phyloP scores from a whole-genome alignment of 2,113 vertebrate genomes.

The Phrynosoma platyrhinos region DNA sequence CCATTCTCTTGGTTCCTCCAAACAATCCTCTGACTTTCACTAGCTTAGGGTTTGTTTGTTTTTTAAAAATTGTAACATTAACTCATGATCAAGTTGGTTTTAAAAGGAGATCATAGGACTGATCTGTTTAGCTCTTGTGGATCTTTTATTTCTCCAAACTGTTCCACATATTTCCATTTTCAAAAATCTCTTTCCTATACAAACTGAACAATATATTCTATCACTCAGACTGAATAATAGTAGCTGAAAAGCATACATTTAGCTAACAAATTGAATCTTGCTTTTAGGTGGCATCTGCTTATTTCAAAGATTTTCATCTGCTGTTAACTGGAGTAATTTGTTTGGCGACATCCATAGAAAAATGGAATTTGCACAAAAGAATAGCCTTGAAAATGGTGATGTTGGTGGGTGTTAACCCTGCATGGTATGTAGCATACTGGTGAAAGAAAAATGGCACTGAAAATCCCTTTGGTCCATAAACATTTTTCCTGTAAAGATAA shows the following conservation, averaged over 20 bases:
- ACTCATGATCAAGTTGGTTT: background rate
- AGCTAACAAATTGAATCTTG: slow-evolving; percentile 33
- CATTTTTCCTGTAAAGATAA: background rate
- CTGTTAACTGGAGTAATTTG: slow-evolving; percentile 91
- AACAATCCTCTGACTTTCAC: slow-evolving; percentile 15
- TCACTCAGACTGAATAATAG: background rate
- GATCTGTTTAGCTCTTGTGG: too few relatives aligned
- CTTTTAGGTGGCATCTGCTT: slow-evolving; percentile 87
- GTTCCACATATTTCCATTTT: background rate
- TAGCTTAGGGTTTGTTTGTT: background rate
- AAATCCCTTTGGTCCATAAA: slow-evolving; percentile 36
- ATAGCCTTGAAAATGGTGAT: slow-evolving; percentile 90
- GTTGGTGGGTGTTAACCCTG: slow-evolving; percentile 89
- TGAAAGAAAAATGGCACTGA: slow-evolving; percentile 19
- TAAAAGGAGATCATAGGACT: background rate
- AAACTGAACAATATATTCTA: background rate
- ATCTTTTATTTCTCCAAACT: background rate
- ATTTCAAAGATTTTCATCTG: slow-evolving; percentile 96
- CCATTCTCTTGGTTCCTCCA: background rate
- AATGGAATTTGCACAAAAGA: slow-evolving; percentile 94
- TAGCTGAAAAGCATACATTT: background rate
- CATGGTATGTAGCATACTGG: slow-evolving; percentile 78
- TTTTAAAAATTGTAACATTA: background rate
- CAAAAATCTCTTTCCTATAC: background rate
- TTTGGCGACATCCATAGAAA: slow-evolving; percentile 92